A percentile compares a stretch with the other conserved stretches of the same genome.
Evolutionary conservation across 2,797 vertebrate genomes (phyloP).

Genomic region (Orientallactaga sibirica): DNA sequence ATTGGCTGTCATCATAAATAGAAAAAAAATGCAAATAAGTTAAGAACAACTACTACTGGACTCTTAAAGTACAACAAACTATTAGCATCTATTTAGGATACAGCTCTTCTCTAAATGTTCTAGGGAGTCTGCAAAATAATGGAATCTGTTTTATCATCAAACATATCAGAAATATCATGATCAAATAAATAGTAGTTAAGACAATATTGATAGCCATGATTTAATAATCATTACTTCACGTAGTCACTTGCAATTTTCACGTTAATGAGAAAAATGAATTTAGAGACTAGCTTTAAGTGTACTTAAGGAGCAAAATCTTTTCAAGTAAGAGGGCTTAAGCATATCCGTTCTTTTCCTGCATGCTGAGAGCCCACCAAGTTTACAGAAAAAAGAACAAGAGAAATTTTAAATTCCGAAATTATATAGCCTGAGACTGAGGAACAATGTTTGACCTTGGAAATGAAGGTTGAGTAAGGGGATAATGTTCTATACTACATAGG

Average conservation of each 20-base stretch:
- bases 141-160: conserved; percentile 38
- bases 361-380: neutral
- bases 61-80: neutral
- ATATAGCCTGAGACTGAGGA: conserved; percentile 20
- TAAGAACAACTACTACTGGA: neutral
- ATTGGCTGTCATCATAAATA: neutral
- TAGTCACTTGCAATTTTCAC: conserved; percentile 27
- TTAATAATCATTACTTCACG: conserved; percentile 2
- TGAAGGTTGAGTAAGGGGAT: neutral
- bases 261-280: conserved; percentile 25
- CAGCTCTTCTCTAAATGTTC: neutral
- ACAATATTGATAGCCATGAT: neutral
- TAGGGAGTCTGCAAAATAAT: neutral
- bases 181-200: conserved; percentile 39
- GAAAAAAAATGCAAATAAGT: neutral
- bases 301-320: conserved; percentile 41
- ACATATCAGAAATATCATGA: conserved; percentile 29
- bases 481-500: neutral
- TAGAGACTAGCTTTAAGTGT: neutral
- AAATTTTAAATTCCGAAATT: conserved; percentile 57
- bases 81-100: neutral
- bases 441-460: conserved; percentile 61
- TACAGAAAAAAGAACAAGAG: conserved; percentile 17
- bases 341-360: conserved; percentile 9
- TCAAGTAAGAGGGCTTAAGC: conserved; percentile 42